A percentile compares a stretch with the other conserved stretches of the same genome.
These are phyloP conservation scores for Odocoileus virginianus DNA, from an alignment of 2,113 vertebrate genomes.

Conservation along the genomic window DNA sequence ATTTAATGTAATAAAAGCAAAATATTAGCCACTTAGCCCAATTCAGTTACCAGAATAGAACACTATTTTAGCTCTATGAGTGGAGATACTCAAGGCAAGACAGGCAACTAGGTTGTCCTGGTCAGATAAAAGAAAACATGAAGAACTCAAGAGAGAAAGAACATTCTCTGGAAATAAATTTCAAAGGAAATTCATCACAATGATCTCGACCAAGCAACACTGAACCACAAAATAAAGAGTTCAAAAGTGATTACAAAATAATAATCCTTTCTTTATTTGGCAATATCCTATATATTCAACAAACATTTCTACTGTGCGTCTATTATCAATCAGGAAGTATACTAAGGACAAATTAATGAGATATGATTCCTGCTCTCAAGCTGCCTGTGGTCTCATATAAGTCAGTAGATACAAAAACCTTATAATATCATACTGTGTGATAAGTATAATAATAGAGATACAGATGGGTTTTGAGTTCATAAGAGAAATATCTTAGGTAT, in stretches of 20 bases:
- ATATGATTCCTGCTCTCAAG: background rate
- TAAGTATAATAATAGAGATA: background rate
- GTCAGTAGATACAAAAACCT: background rate
- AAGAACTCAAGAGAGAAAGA: background rate
- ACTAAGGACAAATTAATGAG: background rate
- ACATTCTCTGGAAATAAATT: background rate
- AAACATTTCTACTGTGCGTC: background rate
- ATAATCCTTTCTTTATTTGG: background rate
- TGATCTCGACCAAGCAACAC: background rate
- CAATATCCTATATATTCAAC: background rate
- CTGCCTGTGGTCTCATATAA: background rate
- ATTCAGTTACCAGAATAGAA: background rate
- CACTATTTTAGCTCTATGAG: background rate
- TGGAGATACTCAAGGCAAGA: background rate
- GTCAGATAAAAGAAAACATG: background rate
- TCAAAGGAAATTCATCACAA: background rate
- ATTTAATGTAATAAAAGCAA: background rate
- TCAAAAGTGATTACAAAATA: background rate
- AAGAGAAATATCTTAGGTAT: background rate
- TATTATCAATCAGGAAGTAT: background rate
- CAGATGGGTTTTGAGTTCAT: background rate
- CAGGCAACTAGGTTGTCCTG: background rate
- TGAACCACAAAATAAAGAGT: background rate
- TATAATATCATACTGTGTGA: background rate
- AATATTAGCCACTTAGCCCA: background rate